Percentiles rank a stretch among this genome's conserved stretches.
These are phyloP conservation scores for Cyanoliseus patagonus DNA, from an alignment of 2,113 vertebrate genomes.

Conservation along the genomic window DNA sequence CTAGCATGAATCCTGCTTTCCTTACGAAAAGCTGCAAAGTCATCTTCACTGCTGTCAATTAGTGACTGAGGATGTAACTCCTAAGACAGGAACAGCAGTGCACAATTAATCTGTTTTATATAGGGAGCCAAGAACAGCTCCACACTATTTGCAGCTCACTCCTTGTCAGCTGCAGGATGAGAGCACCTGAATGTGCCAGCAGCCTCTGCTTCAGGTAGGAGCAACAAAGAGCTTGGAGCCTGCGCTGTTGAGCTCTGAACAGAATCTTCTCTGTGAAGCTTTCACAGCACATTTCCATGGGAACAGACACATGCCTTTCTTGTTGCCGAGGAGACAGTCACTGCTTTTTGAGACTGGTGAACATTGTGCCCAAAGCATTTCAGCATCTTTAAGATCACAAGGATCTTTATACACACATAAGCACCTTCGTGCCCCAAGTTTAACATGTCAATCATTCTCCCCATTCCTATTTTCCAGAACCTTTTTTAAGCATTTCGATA, in stretches of 20 bases:
- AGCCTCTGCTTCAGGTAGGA: not conserved
- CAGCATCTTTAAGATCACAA: not conserved
- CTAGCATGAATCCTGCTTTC: not conserved
- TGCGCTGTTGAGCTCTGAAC: not conserved
- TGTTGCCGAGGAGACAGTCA: conserved; percentile 48
- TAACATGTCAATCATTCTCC: not conserved
- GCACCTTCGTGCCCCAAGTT: not conserved
- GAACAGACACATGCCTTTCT: conserved; percentile 37
- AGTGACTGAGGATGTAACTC: not conserved
- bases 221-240: not conserved
- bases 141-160: not conserved
- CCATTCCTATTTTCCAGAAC: not conserved
- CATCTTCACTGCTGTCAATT: not conserved
- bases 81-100: not conserved
- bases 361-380: not conserved
- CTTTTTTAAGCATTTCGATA: not conserved
- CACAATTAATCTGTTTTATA: not conserved
- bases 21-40: not conserved
- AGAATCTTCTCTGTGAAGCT: not conserved
- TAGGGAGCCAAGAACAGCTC: not conserved
- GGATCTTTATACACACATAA: not conserved
- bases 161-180: not conserved
- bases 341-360: not conserved
- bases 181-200: not conserved
- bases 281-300: conserved; percentile 30